phyloP scores from a whole-genome alignment of 2,888 invertebrate species.

The Hermaeophaga mercurialis region DNA sequence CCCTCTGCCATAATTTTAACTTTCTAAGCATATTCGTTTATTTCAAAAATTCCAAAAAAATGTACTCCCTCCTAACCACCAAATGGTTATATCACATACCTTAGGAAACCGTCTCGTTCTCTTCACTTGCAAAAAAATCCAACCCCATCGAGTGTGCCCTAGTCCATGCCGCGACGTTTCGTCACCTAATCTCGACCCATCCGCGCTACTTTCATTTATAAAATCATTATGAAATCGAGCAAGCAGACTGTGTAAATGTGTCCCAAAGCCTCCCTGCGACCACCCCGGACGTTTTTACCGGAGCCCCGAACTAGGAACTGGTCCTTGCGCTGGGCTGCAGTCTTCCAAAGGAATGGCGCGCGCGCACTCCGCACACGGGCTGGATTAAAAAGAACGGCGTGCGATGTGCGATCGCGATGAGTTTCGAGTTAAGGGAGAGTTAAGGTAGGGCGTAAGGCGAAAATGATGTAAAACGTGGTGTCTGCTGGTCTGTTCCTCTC shows the following conservation, averaged over 20 bases:
- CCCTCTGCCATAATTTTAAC: too few species aligned
- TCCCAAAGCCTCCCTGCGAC: conserved; percentile 30
- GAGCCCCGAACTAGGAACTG: conserved; percentile 51
- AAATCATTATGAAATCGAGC: conserved; percentile 8
- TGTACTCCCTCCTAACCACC: neutral
- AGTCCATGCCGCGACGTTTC: neutral
- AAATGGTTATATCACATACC: conserved; percentile 3
- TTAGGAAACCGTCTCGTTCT: neutral
- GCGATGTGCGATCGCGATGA: too few species aligned
- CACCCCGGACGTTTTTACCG: conserved; percentile 42
- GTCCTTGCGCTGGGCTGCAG: conserved; percentile 48
- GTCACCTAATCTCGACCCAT: neutral
- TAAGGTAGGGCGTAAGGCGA: conserved; percentile 1
- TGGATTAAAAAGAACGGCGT: too few species aligned
- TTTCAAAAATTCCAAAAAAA: too few species aligned
- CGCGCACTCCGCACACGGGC: conserved; percentile 31
- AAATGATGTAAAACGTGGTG: neutral
- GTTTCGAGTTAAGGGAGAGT: too few species aligned
- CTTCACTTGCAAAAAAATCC: neutral
- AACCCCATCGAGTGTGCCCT: neutral
- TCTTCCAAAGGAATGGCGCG: conserved; percentile 45
- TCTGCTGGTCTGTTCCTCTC: neutral
- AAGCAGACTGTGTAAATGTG: conserved; percentile 24
- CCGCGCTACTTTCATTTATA: conserved; percentile 3
- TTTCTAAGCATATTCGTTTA: too few species aligned